Conservation (phyloP, 2,797 vertebrate species). For the Helarctos malayanus region DNA sequence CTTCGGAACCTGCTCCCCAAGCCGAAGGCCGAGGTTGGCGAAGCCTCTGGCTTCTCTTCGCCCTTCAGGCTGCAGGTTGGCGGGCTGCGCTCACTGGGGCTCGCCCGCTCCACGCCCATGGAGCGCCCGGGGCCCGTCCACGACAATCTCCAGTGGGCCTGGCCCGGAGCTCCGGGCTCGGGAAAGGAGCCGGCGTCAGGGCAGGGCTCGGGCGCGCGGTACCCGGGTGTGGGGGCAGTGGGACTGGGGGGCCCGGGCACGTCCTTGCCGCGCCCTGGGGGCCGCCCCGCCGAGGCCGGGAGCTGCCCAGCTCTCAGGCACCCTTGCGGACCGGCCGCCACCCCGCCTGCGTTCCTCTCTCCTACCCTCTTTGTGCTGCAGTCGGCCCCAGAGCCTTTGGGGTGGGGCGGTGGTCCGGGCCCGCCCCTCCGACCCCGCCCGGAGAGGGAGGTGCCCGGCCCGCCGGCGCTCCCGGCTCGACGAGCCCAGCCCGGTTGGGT, state of each 20-base stretch:
- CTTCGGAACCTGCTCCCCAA: background rate
- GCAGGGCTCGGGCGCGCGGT: accelerated
- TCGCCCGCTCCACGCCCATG: background rate
- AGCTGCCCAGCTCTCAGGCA: background rate
- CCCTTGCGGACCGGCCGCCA: background rate
- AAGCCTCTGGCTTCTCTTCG: background rate
- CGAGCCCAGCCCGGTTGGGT: background rate
- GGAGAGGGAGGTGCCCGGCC: conserved; percentile 4
- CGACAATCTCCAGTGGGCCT: accelerated
- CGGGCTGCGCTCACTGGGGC: background rate
- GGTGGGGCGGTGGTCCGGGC: conserved; percentile 62
- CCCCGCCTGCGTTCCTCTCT: accelerated
- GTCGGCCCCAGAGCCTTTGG: accelerated
- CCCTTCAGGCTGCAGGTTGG: background rate
- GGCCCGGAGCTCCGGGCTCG: background rate
- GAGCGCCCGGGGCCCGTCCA: background rate
- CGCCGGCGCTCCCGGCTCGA: accelerated
- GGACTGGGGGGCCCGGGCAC: background rate
- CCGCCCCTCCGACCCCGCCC: conserved; percentile 63
- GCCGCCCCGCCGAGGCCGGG: background rate
- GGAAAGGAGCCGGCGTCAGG: no score
- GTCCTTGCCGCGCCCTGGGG: background rate
- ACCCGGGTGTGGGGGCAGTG: background rate
- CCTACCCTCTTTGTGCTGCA: accelerated
- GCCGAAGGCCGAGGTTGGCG: background rate